A percentile compares a stretch with the other conserved stretches of the same genome.
Evolutionary conservation across 2,797 vertebrate genomes (phyloP).

Genomic region (Sebastes umbrosus): DNA sequence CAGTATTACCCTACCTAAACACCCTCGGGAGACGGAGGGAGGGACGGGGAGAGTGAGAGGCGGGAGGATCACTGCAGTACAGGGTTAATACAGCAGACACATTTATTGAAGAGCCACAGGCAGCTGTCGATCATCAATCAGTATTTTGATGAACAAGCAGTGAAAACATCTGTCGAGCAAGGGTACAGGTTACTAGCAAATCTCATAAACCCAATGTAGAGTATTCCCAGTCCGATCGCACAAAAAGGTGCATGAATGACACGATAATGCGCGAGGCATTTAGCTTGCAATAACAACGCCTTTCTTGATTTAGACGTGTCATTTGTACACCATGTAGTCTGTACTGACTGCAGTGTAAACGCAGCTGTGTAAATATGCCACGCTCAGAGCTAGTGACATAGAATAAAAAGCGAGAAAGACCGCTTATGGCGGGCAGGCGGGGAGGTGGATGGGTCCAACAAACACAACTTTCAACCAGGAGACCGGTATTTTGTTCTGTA

Average conservation of each 20-base stretch:
- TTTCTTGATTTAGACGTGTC: too few species aligned
- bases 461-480: too few species aligned
- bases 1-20: constrained; percentile 59
- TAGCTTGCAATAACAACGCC: too few species aligned
- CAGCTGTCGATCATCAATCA: constrained; percentile 56
- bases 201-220: background rate
- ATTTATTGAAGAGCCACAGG: constrained; percentile 57
- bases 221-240: background rate
- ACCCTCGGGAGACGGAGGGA: constrained; percentile 24
- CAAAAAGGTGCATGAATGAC: too few species aligned
- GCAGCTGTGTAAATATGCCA: too few species aligned
- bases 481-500: rapidly evolving
- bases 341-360: too few species aligned
- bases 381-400: too few species aligned
- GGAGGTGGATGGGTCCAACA: too few species aligned
- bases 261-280: too few species aligned
- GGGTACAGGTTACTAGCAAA: background rate
- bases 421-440: too few species aligned
- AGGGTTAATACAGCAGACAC: constrained; percentile 55
- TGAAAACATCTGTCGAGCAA: constrained; percentile 36
- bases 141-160: constrained; percentile 21
- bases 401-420: too few species aligned
- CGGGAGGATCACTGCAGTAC: constrained; percentile 8
- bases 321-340: too few species aligned
- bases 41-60: background rate